phyloP scores from a whole-genome alignment of 2,797 vertebrate species.

The Lagocephalus sceleratus region DNA sequence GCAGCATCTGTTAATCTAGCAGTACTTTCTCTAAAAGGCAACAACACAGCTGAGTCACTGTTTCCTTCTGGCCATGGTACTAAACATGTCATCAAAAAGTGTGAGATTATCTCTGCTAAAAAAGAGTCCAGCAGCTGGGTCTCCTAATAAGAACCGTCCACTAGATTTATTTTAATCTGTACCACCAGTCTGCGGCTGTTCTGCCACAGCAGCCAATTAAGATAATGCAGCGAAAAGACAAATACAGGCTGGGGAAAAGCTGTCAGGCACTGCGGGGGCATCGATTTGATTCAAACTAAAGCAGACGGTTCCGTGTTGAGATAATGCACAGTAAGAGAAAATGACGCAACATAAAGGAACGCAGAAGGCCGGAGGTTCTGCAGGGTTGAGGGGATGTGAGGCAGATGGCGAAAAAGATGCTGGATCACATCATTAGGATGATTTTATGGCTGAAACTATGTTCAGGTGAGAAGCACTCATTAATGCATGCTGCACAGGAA shows the following conservation, averaged over 20 bases:
- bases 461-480: slow-evolving; percentile 20
- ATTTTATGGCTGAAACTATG: slow-evolving; percentile 22
- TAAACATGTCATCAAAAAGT: slow-evolving; percentile 41
- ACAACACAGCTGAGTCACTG: slow-evolving; percentile 25
- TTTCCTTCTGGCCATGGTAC: slow-evolving; percentile 10
- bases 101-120: slow-evolving; percentile 26
- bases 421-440: slow-evolving; percentile 24
- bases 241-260: slow-evolving; percentile 30
- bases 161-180: slow-evolving; percentile 45
- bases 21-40: slow-evolving; percentile 20
- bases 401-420: slow-evolving; percentile 4
- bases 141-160: slow-evolving; percentile 26
- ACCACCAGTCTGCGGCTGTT: slow-evolving; percentile 29
- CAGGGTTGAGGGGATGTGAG: slow-evolving; percentile 13
- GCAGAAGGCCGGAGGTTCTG: slow-evolving; percentile 24
- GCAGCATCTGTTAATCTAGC: slow-evolving; percentile 16
- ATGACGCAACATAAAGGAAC: slow-evolving; percentile 6
- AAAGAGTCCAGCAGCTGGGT: slow-evolving; percentile 32
- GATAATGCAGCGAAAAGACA: slow-evolving; percentile 53
- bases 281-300: slow-evolving; percentile 32
- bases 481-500: slow-evolving; percentile 14
- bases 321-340: slow-evolving; percentile 21
- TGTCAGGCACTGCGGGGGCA: slow-evolving; percentile 9
- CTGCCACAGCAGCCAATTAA: slow-evolving; percentile 53
- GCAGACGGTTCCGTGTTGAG: slow-evolving; percentile 23